Base-by-base conservation (phyloP, 2,797 vertebrate genomes). In the Coregonus sp. region DNA sequence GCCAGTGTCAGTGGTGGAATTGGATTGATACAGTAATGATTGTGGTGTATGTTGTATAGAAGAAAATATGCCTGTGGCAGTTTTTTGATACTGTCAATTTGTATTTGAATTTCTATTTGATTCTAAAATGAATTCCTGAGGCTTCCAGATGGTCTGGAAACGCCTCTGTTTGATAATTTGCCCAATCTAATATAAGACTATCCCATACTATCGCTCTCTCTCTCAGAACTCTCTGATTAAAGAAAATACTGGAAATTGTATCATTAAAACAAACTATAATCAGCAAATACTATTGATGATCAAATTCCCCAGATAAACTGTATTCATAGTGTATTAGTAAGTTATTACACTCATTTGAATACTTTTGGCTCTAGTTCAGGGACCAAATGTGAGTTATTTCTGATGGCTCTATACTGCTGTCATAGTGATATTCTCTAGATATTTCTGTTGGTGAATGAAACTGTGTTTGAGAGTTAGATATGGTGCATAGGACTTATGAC, bases 351-450 rank as follows among this genome's bases (percentile, higher is more conserved):
- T 15, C 65, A 18, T 52, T 51, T 81, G 80, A 92, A 89, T 89
- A 86, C 88, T 47, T 35, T 87, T 73, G 70, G 78, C 79, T 84
- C 75, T 74, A 81, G 76, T 76, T 89, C 89, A 90, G 85, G 85
- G 87, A 88, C 89, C 88, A 89, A 88, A 80, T 50, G 78, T 85
- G 81, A 85, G 86, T 74, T 71, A 61, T 56, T 75, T 73, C 52
- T 65, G 74, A 77, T 80, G 83, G 82, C 78, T 61, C n/a, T 85
- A 87, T 77, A 70, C 82, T 84, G 80, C 72, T 65, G 74, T 84
- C 76, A 79, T 12, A 69, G 81, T 78, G 33, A 11, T 73, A 77
- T 82, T 18, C 67, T 86, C 72, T 87, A 35, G 25, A 52, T 69
- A 25, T 16, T 61, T 70, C 56, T 70, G 68, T 63, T 54, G 56